Percentiles rank a stretch among this genome's conserved stretches.
Evolutionary conservation across 2,113 vertebrate genomes (phyloP).

Genomic region (Mobula birostris): DNA sequence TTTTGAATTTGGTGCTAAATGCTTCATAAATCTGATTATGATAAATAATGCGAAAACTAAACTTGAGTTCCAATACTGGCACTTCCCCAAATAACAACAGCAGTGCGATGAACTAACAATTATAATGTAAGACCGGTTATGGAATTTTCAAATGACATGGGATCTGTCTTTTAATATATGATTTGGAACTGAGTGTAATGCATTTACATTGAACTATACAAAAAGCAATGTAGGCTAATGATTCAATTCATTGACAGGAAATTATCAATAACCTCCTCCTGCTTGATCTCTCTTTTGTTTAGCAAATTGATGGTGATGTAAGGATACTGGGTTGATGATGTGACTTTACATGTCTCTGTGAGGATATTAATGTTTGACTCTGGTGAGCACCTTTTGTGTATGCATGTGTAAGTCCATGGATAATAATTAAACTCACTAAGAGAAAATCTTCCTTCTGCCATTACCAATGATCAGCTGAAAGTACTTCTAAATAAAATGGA

Average conservation of each 20-base stretch:
- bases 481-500: not conserved
- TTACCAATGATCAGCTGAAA: not conserved
- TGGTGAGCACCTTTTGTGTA: not conserved
- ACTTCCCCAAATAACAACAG: not conserved
- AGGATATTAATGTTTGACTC: not conserved
- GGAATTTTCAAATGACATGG: slow-evolving; percentile 1
- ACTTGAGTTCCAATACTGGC: not conserved
- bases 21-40: not conserved
- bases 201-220: not conserved
- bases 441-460: not conserved
- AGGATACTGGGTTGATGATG: not conserved
- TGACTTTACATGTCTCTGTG: not conserved
- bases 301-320: not conserved
- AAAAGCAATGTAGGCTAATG: not conserved
- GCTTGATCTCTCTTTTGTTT: not conserved
- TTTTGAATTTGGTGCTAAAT: not conserved
- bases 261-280: not conserved
- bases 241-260: not conserved
- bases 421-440: not conserved
- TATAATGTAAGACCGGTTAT: not conserved
- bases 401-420: not conserved
- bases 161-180: not conserved
- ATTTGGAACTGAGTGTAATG: not conserved
- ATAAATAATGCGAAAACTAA: too few species aligned
- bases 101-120: not conserved